Conservation (phyloP, 2,113 vertebrate species). For the Gracilinanus agilis region DNA sequence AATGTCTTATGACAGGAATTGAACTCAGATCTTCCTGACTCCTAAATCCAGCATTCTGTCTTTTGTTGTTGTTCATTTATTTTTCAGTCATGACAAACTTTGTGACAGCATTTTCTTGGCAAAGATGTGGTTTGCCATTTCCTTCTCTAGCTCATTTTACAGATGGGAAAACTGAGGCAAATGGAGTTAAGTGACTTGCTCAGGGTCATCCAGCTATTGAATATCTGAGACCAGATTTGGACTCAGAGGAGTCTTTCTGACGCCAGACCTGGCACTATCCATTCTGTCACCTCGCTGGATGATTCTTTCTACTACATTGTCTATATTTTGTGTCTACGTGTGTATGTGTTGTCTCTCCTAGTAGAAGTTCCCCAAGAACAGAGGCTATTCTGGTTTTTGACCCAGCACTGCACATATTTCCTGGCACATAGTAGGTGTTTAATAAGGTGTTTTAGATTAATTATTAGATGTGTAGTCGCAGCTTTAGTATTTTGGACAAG, state of each 20-base stretch:
- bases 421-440: too few relatives aligned
- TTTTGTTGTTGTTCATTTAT: too few relatives aligned
- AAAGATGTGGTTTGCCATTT: too few relatives aligned
- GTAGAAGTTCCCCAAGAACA: too few relatives aligned
- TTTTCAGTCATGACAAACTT: too few relatives aligned
- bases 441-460: too few relatives aligned
- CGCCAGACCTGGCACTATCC: background rate
- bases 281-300: background rate
- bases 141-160: background rate
- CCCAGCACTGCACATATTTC: too few relatives aligned
- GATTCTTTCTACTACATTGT: background rate
- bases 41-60: background rate
- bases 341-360: too few relatives aligned
- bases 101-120: too few relatives aligned
- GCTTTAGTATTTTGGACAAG: constrained; percentile 44
- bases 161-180: background rate
- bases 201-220: background rate
- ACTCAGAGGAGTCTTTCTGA: background rate
- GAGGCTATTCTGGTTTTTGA: too few relatives aligned
- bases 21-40: background rate
- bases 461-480: too few relatives aligned
- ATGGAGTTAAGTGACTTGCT: background rate
- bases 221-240: background rate
- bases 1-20: background rate
- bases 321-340: too few relatives aligned